These are phyloP conservation scores for Drosophila colorata DNA, from an alignment of 2,888 invertebrate species.

Conservation along the genomic window DNA sequence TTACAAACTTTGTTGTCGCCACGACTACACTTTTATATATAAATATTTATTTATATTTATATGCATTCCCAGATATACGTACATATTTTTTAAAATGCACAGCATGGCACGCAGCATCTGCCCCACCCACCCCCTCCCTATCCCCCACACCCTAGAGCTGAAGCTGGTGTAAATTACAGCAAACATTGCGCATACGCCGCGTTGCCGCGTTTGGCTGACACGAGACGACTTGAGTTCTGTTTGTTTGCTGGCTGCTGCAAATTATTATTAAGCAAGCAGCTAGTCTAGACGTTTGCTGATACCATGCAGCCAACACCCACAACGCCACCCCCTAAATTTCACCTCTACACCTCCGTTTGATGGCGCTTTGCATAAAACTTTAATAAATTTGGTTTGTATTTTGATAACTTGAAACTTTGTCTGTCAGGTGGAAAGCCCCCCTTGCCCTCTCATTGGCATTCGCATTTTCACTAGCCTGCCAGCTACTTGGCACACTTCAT, in stretches of 20 bases:
- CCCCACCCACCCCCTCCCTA: background rate
- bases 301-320: background rate
- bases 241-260: constrained; percentile 57
- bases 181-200: constrained; percentile 64
- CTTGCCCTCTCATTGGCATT: too few species aligned
- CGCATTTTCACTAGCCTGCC: too few species aligned
- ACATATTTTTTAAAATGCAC: constrained; percentile 49
- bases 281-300: constrained; percentile 61
- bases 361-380: constrained; percentile 50
- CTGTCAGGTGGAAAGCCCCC: constrained; percentile 44
- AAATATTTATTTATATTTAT: background rate
- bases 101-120: constrained; percentile 26
- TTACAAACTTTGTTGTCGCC: constrained; percentile 2
- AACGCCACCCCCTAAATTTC: background rate
- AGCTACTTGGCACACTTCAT: constrained; percentile 58
- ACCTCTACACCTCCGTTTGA: background rate
- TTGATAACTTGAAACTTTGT: constrained; percentile 73
- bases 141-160: background rate
- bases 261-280: constrained; percentile 72
- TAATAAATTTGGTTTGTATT: constrained; percentile 71
- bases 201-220: constrained; percentile 40
- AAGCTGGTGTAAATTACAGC: constrained; percentile 64
- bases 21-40: background rate
- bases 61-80: too few species aligned
- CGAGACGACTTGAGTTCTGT: constrained; percentile 46